Percentiles rank a stretch among this genome's conserved stretches.
phyloP scores from a whole-genome alignment of 2,113 vertebrate species.

The Rissa tridactyla region DNA sequence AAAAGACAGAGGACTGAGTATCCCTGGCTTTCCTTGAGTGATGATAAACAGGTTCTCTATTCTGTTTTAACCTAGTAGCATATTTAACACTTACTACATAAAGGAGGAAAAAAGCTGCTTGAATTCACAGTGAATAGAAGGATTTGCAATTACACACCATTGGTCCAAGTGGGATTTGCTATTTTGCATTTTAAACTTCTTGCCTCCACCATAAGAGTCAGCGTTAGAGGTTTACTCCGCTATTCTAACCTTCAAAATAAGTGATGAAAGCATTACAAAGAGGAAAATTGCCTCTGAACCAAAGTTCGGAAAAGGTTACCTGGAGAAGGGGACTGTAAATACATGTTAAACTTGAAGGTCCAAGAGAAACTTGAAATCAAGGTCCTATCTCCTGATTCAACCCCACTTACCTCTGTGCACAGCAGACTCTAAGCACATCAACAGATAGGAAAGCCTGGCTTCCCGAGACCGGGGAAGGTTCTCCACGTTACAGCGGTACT shows the following conservation, averaged over 20 bases:
- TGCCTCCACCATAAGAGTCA: neutral
- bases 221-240: neutral
- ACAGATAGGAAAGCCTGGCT: slow-evolving; percentile 92
- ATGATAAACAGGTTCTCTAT: neutral
- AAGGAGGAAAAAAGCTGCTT: neutral
- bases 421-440: slow-evolving; percentile 93
- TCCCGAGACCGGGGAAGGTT: slow-evolving; percentile 91
- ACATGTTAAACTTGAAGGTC: neutral
- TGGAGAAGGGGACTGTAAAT: neutral
- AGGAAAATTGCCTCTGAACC: neutral
- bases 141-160: neutral
- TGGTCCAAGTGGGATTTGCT: neutral
- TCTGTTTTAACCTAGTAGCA: neutral
- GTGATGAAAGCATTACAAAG: neutral
- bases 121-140: neutral
- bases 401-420: slow-evolving; percentile 86
- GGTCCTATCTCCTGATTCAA: neutral
- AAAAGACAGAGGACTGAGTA: neutral
- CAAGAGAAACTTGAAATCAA: neutral
- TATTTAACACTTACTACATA: neutral
- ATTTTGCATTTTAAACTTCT: slow-evolving; percentile 18
- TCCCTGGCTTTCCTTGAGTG: neutral
- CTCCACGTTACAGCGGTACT: slow-evolving; percentile 92
- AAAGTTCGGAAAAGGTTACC: neutral
- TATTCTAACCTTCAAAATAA: neutral